Base-by-base conservation (phyloP, 2,113 vertebrate species). In the Ahaetulla prasina region DNA sequence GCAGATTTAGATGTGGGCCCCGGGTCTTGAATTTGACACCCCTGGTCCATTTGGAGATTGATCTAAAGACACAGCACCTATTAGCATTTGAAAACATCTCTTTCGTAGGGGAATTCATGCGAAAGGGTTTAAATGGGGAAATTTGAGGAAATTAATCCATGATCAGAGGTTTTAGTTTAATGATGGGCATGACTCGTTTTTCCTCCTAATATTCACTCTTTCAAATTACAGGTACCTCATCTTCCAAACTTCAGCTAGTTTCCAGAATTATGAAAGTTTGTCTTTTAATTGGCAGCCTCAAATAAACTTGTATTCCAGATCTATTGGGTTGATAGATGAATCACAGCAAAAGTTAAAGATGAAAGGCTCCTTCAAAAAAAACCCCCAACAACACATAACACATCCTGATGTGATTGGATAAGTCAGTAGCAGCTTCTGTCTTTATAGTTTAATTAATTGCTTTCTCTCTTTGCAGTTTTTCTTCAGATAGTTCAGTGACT, bases 401-500 rank as follows among this genome's bases (percentile, higher is more conserved):
- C 0, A 0, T 80, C 89, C 5, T 85, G 87, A 86, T 60, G 39
- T 88, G 57, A 94, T 91, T 39, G 89, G 92, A 92, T 0, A 10
- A 94, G 35, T 95, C 55, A 91, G 90, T 86, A 94, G 60, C 95
- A 1, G 0, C 88, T 89, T 95, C 96, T 95, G 92, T 94, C 89
- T 95, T 96, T 96, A 94, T 55, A 87, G 92, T 94, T 95, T 93
- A 95, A 95, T 95, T 95, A 95, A 92, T 96, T 90, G 91, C 47
- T 94, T 89, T 74, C 85, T 80, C 53, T 91, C 88, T 94, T 85
- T 87, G 0, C 30, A 10, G 8, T 94, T 92, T 80, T 95, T 88
- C 90, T 95, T 92, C 91, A 95, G 94, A 96, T 92, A 94, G 94
- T 96, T 95, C 93, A 92, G 89, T 94, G 93, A 80, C 92, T 96